Evolutionary conservation across 2,888 invertebrate species (phyloP).

Genomic region (Cetonia aurata): DNA sequence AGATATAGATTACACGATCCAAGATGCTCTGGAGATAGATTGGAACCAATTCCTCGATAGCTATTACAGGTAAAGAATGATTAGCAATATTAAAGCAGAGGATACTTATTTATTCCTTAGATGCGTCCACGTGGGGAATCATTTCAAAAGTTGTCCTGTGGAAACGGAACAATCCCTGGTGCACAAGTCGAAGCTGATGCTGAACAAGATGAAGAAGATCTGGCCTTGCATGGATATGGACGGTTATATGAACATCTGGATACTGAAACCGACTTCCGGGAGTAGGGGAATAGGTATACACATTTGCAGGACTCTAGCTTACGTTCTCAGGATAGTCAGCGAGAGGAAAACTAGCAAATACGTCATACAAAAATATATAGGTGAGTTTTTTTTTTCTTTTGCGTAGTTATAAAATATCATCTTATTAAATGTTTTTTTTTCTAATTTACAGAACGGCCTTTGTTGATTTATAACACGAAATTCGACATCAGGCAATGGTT

Average conservation of each 20-base stretch:
- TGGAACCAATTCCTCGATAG: slow-evolving; percentile 79
- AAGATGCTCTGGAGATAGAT: slow-evolving; percentile 67
- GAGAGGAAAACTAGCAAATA: slow-evolving; percentile 73
- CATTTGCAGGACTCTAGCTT: slow-evolving; percentile 80
- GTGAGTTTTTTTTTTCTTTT: slow-evolving; percentile 66
- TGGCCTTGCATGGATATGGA: slow-evolving; percentile 79
- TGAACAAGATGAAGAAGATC: slow-evolving; percentile 72
- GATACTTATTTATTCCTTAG: background rate
- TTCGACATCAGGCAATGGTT: slow-evolving; percentile 95
- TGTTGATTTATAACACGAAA: slow-evolving; percentile 87
- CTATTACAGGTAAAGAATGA: slow-evolving; percentile 68
- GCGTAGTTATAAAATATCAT: background rate
- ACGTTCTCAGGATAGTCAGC: slow-evolving; percentile 75
- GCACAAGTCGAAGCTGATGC: slow-evolving; percentile 69
- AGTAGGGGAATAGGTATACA: slow-evolving; percentile 88
- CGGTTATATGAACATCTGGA: slow-evolving; percentile 89
- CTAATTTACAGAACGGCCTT: slow-evolving; percentile 71
- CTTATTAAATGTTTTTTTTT: background rate
- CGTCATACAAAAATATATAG: slow-evolving; percentile 92
- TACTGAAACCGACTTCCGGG: slow-evolving; percentile 87
- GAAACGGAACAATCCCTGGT: slow-evolving; percentile 58
- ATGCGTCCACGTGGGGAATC: slow-evolving; percentile 71
- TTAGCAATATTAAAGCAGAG: background rate
- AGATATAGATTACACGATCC: slow-evolving; percentile 72
- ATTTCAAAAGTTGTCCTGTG: slow-evolving; percentile 62